Conservation (phyloP, 2,797 vertebrate genomes). For the Acanthurus lineatus region DNA sequence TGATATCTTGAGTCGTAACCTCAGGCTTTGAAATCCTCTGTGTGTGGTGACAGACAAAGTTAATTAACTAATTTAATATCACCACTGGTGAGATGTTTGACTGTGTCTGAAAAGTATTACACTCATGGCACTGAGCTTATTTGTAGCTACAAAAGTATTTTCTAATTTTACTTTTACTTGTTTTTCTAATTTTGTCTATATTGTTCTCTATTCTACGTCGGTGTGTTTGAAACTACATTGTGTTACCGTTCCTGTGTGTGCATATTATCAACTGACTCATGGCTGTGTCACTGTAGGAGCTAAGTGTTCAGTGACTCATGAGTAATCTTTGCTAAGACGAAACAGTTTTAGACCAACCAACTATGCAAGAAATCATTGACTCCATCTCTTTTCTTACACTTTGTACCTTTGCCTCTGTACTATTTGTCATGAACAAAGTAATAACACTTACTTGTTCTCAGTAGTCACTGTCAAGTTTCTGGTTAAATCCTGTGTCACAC, state of each 20-base stretch:
- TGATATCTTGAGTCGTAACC: background rate
- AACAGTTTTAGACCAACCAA: conserved; percentile 32
- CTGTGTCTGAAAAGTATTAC: background rate
- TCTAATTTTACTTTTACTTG: background rate
- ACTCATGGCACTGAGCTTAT: background rate
- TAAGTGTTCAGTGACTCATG: conserved; percentile 68
- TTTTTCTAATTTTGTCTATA: background rate
- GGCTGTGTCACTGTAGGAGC: conserved; percentile 58
- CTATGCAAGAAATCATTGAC: conserved; percentile 31
- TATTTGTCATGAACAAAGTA: background rate
- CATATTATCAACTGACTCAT: conserved; percentile 69
- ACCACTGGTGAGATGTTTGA: background rate
- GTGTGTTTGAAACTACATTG: conserved; percentile 37
- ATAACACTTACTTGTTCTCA: background rate
- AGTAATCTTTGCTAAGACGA: conserved; percentile 46
- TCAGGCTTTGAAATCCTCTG: background rate
- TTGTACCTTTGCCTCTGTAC: conserved; percentile 2
- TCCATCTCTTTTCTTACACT: conserved; percentile 15
- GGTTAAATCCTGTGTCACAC: conserved; percentile 1
- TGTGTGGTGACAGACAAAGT: background rate
- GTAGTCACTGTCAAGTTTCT: background rate
- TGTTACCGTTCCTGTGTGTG: conserved; percentile 48
- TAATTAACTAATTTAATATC: background rate
- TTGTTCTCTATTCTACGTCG: conserved; percentile 9
- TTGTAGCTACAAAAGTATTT: conserved; percentile 6